Evolutionary conservation across 1,140 invertebrate genomes (phyloP).

Genomic region (Drosophila tani): DNA sequence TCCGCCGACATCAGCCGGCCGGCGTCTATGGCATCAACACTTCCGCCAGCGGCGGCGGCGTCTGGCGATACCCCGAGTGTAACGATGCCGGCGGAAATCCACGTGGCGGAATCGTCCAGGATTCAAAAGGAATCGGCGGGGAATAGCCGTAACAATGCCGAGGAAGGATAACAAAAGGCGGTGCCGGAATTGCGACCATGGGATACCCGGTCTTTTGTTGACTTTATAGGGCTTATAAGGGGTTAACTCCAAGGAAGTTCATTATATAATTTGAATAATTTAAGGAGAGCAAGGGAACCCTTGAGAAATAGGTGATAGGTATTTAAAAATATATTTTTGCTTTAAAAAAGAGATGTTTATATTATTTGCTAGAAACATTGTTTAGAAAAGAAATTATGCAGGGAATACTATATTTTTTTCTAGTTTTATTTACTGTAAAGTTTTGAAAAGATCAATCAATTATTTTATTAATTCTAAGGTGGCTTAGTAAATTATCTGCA

Average conservation of each 20-base stretch:
- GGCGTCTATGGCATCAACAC: constrained; percentile 68
- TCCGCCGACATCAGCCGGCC: constrained; percentile 40
- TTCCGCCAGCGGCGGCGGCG: constrained; percentile 62
- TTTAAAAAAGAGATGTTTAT: no score
- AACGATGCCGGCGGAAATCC: constrained; percentile 68
- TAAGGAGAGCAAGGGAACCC: not conserved
- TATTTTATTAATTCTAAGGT: no score
- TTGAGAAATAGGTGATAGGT: not conserved
- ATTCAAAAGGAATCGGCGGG: constrained; percentile 37
- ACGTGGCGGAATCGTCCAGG: constrained; percentile 60
- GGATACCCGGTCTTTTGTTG: constrained; percentile 15
- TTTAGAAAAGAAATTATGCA: no score
- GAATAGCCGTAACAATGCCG: constrained; percentile 19
- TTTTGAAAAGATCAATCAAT: no score
- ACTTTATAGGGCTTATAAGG: not conserved
- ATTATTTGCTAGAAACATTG: no score
- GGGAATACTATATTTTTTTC: no score
- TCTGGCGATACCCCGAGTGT: constrained; percentile 69
- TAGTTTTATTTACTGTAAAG: no score
- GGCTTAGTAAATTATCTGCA: no score
- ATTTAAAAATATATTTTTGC: not conserved
- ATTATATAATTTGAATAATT: constrained; percentile 9
- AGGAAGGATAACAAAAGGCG: constrained; percentile 20
- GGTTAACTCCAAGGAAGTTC: not conserved
- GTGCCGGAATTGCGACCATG: constrained; percentile 10